Evolutionary conservation across 1,140 invertebrate genomes (phyloP).

Genomic region (Drosophila sturtevanti): DNA sequence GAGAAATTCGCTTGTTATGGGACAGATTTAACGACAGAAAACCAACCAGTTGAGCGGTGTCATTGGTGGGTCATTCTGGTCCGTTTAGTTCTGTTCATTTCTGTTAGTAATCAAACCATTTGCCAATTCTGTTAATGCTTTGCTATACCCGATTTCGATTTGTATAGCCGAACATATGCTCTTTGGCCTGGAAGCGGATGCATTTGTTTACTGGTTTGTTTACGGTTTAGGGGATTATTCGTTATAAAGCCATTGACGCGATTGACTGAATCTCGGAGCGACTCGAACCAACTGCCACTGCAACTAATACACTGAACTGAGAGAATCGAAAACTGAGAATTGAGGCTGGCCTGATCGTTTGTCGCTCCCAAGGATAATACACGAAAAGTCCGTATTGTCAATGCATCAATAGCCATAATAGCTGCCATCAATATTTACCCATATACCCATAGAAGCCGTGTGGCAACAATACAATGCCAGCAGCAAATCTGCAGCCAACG

Average conservation of each 20-base stretch:
- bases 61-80: neutral
- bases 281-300: constrained; percentile 33
- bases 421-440: constrained; percentile 76
- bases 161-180: constrained; percentile 39
- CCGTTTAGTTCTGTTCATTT: neutral
- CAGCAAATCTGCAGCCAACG: constrained; percentile 61
- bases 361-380: constrained; percentile 55
- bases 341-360: constrained; percentile 37
- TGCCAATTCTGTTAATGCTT: constrained; percentile 49
- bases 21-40: neutral
- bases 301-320: constrained; percentile 54
- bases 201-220: constrained; percentile 80
- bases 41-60: neutral
- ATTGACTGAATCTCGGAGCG: constrained; percentile 61
- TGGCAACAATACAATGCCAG: constrained; percentile 49
- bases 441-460: constrained; percentile 18
- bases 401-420: constrained; percentile 72
- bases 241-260: constrained; percentile 77
- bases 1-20: neutral
- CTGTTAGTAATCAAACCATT: constrained; percentile 32
- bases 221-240: constrained; percentile 79
- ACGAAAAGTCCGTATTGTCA: constrained; percentile 64
- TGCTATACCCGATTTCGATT: constrained; percentile 22
- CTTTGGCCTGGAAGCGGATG: constrained; percentile 41
- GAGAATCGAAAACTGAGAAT: constrained; percentile 21